Base-by-base conservation (phyloP, 2,113 vertebrate genomes). In the Podiceps cristatus region DNA sequence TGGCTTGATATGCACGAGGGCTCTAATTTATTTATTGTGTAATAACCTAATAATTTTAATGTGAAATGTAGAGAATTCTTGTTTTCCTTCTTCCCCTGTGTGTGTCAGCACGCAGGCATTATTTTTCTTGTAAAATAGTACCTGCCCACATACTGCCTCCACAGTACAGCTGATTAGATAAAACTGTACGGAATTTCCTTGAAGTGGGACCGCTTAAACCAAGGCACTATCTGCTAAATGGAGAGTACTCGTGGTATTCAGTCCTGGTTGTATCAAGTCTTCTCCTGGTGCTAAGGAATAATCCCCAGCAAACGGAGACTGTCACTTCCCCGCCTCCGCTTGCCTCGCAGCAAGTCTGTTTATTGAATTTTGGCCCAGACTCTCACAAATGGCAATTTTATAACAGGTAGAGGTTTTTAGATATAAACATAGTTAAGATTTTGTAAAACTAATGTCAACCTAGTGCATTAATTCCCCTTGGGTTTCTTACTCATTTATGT, bases 401-500 rank as follows among this genome's bases (percentile, higher is more conserved):
- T 58, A 84, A 62, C 33, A 96, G 93, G 84, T 53, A 55, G 74
- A 86, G 49, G 18, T 52, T 86, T 97, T 93, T 76, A 67, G 73
- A 29, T 82, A 55, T 50, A 67, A 97, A 83, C 76, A 53, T 17
- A 76, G 53, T 45, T 87, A 67, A 62, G 88, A 71, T 96, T 98
- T 97, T 96, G 74, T 94, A 92, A 91, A 96, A 91, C 96, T 88
- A 81, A 81, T 93, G 79, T 95, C 93, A 93, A 97, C 93, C 87
- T 94, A 95, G 96, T 92, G 76, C 73, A 52, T 80, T 93, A 75
- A 12, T 87, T 97, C 98, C 95, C 98, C 96, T 8, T 68, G 93
- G 85, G 90, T 91, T 98, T 96, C 96, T 98, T 97, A 77, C 96
- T 96, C 89, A 88, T 93, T 98, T 96, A 84, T 94, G 96, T 75